Evolutionary conservation across 2,797 vertebrate species (phyloP).

Genomic region (Lepus townsendii): DNA sequence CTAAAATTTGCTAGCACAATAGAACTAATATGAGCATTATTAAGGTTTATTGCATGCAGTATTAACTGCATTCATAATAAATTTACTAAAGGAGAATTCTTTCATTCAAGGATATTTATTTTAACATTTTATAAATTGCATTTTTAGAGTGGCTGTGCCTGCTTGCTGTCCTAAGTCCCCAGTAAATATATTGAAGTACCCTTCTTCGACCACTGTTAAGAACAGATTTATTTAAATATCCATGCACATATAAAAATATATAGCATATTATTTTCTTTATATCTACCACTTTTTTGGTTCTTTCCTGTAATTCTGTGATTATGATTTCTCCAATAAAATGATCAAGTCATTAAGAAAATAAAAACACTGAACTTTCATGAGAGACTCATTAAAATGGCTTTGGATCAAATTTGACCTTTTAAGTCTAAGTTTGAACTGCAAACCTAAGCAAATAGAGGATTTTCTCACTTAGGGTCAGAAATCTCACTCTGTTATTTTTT

Average conservation of each 20-base stretch:
- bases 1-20: conserved; percentile 44
- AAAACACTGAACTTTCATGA: conserved; percentile 53
- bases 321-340: conserved; percentile 48
- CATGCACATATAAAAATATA: not conserved
- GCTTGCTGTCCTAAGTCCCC: not conserved
- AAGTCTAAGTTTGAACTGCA: conserved; percentile 73
- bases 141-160: not conserved
- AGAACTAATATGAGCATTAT: not conserved
- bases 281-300: not conserved
- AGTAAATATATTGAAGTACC: not conserved
- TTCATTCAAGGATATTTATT: not conserved
- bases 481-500: not conserved
- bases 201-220: conserved; percentile 14
- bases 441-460: conserved; percentile 63
- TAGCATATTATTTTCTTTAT: conserved; percentile 11
- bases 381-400: conserved; percentile 68
- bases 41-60: not conserved
- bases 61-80: conserved; percentile 49
- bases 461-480: conserved; percentile 72
- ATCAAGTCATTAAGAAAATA: conserved; percentile 51
- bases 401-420: conserved; percentile 82
- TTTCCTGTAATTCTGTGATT: conserved; percentile 31
- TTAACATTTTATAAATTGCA: conserved; percentile 6
- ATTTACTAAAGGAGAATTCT: conserved; percentile 4
- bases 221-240: conserved; percentile 40